phyloP scores from a whole-genome alignment of 2,888 invertebrate species.

The Dryobotodes eremita region DNA sequence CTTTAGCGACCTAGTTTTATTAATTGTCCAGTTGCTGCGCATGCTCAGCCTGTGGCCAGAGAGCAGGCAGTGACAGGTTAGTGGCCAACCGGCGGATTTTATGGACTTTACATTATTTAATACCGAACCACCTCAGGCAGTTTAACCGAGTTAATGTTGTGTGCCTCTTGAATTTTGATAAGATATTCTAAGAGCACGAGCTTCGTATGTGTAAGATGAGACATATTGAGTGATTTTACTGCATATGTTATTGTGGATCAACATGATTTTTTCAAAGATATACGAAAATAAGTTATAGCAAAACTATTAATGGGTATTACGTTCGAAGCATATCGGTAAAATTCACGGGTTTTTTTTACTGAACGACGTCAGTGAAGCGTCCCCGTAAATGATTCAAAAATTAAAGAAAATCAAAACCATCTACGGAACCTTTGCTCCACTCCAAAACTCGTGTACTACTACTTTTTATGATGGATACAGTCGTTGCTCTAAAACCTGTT shows the following conservation, averaged over 20 bases:
- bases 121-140: slow-evolving; percentile 38
- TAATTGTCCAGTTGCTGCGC: slow-evolving; percentile 59
- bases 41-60: slow-evolving; percentile 53
- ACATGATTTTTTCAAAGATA: not conserved
- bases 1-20: slow-evolving; percentile 60
- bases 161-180: slow-evolving; percentile 38
- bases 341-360: not conserved
- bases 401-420: accelerated
- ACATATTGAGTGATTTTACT: slow-evolving; percentile 6
- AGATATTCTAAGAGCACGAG: not conserved
- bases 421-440: slow-evolving; percentile 57
- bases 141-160: slow-evolving; percentile 19
- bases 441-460: slow-evolving; percentile 13
- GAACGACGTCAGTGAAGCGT: not conserved
- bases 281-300: not conserved
- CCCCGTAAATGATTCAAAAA: not conserved
- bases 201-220: not conserved
- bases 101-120: slow-evolving; percentile 52
- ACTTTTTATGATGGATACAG: slow-evolving; percentile 75
- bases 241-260: not conserved
- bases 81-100: slow-evolving; percentile 38
- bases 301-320: not conserved
- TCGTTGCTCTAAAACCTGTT: slow-evolving; percentile 77
- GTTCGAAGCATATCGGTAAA: not conserved
- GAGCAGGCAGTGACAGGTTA: slow-evolving; percentile 41